These are phyloP conservation scores for Caenorhabditis sp. DNA, from an alignment of 2,888 invertebrate genomes.

Conservation along the genomic window DNA sequence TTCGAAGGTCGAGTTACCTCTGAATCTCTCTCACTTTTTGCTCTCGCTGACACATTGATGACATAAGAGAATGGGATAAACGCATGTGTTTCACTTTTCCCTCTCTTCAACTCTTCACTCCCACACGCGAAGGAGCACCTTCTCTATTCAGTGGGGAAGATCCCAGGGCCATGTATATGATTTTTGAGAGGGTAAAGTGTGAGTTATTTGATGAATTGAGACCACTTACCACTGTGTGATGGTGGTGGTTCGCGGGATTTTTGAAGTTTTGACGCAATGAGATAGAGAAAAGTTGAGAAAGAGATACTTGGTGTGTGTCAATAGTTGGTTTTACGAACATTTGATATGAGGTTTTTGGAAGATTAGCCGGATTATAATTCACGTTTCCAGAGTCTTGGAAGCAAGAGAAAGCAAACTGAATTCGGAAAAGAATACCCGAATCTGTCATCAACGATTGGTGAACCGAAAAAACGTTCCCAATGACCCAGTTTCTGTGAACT, in stretches of 20 bases:
- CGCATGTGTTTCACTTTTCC: conserved; percentile 50
- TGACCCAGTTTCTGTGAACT: too few relatives aligned
- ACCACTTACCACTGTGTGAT: conserved; percentile 27
- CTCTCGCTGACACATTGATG: conserved; percentile 35
- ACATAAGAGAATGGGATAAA: conserved; percentile 30
- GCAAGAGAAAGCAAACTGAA: too few relatives aligned
- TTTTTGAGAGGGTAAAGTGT: conserved; percentile 44
- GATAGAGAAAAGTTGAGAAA: conserved; percentile 4
- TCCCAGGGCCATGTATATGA: conserved; percentile 35
- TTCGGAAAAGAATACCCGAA: too few relatives aligned
- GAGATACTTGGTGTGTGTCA: conserved; percentile 23
- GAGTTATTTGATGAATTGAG: conserved; percentile 51
- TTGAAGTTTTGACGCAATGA: conserved; percentile 30
- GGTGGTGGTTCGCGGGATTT: conserved; percentile 10
- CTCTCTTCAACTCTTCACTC: conserved; percentile 32
- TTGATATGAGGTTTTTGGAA: conserved; percentile 12
- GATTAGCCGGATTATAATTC: conserved; percentile 24
- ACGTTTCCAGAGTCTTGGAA: background rate
- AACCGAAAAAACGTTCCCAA: too few relatives aligned
- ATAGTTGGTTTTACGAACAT: conserved; percentile 9
- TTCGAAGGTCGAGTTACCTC: conserved; percentile 56
- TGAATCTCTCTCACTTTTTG: background rate
- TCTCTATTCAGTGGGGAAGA: conserved; percentile 5
- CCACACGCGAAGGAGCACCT: conserved; percentile 30
- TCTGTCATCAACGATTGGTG: too few relatives aligned